Percentiles rank a stretch among this genome's conserved stretches.
Conservation (phyloP, 2,888 invertebrate species). For the Hydroisotoma schaefferi region DNA sequence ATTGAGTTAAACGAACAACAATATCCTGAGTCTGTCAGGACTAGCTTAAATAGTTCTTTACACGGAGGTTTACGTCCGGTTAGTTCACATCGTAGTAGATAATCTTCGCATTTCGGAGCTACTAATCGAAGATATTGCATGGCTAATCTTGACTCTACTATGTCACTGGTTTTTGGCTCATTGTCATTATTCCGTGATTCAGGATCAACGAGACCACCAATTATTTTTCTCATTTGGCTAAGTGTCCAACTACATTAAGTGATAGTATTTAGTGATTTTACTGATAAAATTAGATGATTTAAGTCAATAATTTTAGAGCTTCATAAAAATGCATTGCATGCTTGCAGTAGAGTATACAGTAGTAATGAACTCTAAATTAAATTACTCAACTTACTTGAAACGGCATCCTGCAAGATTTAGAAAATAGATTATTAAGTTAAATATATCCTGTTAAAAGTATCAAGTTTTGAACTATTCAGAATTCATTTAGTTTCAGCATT, state of each 20-base stretch:
- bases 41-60: conserved; percentile 41
- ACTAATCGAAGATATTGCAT: conserved; percentile 41
- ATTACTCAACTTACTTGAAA: conserved; percentile 15
- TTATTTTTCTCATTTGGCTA: conserved; percentile 42
- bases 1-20: conserved; percentile 47
- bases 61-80: conserved; percentile 41
- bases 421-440: not conserved
- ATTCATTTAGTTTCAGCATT: no score
- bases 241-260: conserved; percentile 32
- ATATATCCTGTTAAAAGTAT: no score
- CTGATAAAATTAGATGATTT: not conserved
- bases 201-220: conserved; percentile 44
- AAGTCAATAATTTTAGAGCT: not conserved
- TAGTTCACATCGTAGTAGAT: conserved; percentile 40
- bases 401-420: conserved; percentile 14
- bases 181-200: conserved; percentile 44
- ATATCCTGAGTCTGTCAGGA: conserved; percentile 47
- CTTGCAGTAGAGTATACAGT: not conserved
- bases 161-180: conserved; percentile 8
- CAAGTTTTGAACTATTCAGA: no score
- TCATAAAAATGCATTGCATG: not conserved
- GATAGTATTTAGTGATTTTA: not conserved
- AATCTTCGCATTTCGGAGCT: conserved; percentile 47
- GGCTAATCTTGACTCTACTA: conserved; percentile 31
- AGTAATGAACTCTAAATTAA: not conserved